Evolutionary conservation across 1,140 invertebrate genomes (phyloP), one percentile per base, ranked within the genome.

Genomic region (Heliconius himera): DNA sequence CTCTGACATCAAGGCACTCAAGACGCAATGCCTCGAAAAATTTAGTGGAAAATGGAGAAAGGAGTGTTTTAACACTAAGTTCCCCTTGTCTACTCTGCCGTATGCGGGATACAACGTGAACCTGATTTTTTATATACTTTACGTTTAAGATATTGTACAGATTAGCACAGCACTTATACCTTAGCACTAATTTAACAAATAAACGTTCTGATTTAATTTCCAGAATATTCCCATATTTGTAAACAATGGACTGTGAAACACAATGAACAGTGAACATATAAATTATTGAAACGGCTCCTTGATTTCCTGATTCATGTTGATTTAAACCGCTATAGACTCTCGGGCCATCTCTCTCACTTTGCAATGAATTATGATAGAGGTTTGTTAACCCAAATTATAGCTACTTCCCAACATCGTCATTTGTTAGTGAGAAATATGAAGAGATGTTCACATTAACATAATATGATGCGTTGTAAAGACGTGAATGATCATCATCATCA

Each of bases 251-350:
- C 78, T 54, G 60, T 75, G 36, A 71, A 56, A 73, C 66, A 71
- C 78, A 75, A 79, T 66, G 60, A 75, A 66, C 8, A 79, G 41
- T 74, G 77, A 79, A 70, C n/a, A 75, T 74, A 79, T 79, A 79
- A 79, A 79, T 79, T 75, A 79, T 79, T 73, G 70, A 49, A 18
- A 66, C 60, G 60, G 73, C 73, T 79, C 66, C 78, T 75, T 75
- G 56, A 72, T 66, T 79, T 79, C 73, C 78, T 70, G 22, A 60
- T 79, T 71, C 51, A 70, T 56, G 54, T 56, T 56, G 54, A 56
- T 56, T 56, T 56, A 56, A 56, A 56, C 20, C 54, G 54, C 54
- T 9, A 11, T 56, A 56, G 54, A 66, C 60, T n/a, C 22, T 66
- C 26, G 26, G 26, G 22, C 60, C 60, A 66, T 66, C 60, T 66